Percentiles rank a stretch among this genome's conserved stretches.
phyloP scores from a whole-genome alignment of 2,888 invertebrate species.

The Podotricha telesiphe region DNA sequence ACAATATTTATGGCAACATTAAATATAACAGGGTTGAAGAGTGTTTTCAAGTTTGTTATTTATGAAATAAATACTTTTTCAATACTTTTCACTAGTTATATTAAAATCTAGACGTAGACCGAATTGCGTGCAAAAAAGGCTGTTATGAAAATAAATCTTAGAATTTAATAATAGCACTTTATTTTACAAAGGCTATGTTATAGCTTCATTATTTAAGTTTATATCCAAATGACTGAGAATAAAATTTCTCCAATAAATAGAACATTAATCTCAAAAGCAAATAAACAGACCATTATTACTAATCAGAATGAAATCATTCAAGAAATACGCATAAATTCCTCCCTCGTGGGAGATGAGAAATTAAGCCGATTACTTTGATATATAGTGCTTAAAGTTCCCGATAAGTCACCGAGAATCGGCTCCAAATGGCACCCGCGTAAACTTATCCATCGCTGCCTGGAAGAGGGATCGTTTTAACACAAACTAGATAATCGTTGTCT shows the following conservation, averaged over 20 bases:
- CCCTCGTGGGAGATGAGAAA: conserved; percentile 79
- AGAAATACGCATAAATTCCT: conserved; percentile 71
- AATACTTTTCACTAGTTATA: too few species aligned
- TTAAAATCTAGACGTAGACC: too few species aligned
- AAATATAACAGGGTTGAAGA: too few species aligned
- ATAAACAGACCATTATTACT: conserved; percentile 50
- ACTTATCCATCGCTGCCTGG: conserved; percentile 74
- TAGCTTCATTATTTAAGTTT: background rate
- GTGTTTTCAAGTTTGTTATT: too few species aligned
- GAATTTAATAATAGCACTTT: too few species aligned
- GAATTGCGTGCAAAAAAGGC: too few species aligned
- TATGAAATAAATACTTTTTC: too few species aligned
- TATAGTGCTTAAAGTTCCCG: conserved; percentile 79
- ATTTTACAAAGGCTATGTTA: too few species aligned
- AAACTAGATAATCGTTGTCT: conserved; percentile 12
- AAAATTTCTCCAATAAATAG: conserved; percentile 9
- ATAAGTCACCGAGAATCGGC: conserved; percentile 79
- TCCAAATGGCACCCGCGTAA: conserved; percentile 78
- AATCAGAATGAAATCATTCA: conserved; percentile 66
- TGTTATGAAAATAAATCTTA: too few species aligned
- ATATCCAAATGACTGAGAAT: background rate
- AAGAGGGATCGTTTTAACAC: conserved; percentile 39
- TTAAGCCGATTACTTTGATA: conserved; percentile 83
- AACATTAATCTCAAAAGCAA: conserved; percentile 24
- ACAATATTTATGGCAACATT: too few species aligned